Base-by-base conservation (phyloP, 1,140 invertebrate genomes). In the Maniola jurtina region DNA sequence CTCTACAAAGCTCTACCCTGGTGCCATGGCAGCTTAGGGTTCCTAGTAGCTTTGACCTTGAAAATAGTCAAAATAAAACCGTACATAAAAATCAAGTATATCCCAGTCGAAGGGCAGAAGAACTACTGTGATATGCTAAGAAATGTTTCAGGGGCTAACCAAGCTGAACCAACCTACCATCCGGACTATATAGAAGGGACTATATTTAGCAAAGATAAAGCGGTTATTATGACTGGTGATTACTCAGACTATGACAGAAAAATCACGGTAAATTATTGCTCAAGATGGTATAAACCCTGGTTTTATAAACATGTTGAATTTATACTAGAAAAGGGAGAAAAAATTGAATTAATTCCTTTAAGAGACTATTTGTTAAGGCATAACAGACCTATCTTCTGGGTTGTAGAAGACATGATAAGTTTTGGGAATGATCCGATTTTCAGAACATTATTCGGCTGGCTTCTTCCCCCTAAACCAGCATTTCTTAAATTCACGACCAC, bases 1-100 rank as follows among this genome's bases (percentile, higher is more conserved):
- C 80, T 97, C 3, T 97, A 94, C 84, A 94, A 95, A 86, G 87
- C 95, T 3, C 86, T 97, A 7, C 95, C 96, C 9, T 97, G 96
- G 96, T 96, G 95, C 0, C 95, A 97, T 84, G 96, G 96, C 10
- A 97, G 96, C 11, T 82, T 97, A 6, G 96, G 96, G 4, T 96
- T 97, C 79, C 89, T 97, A 0, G 95, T 96, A 1, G 94, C 95
- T 0, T 93, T 95, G 33, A 95, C 96, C 74, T 92, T 97, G 11
- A 92, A 92, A 71, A 95, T 97, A 35, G 93, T 97, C 60, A 96
- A 96, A 52, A 93, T 95, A 9, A 91, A 88, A 78, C 92, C 93
- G 10, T 95, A 93, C 78, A 93, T 95, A 10, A 92, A 92, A 80
- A 85, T 97, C 58, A 93, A 93, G n/a, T 97, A 97, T 87, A 88